Conservation (phyloP, 2,797 vertebrate genomes). For the Macrochelys suwanniensis region DNA sequence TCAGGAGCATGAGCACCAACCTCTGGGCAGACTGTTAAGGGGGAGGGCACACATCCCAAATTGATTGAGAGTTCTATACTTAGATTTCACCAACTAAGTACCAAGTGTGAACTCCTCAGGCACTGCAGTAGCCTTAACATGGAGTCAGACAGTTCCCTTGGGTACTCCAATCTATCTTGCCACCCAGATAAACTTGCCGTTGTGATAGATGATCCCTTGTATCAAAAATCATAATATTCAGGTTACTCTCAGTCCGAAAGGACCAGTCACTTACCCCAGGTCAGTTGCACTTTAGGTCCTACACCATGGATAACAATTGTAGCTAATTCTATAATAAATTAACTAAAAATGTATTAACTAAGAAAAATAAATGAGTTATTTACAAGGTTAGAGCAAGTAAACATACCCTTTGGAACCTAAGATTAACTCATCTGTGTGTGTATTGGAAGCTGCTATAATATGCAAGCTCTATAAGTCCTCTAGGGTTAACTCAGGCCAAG, state of each 20-base stretch:
- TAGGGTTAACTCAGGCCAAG: not conserved
- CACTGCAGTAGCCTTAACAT: not conserved
- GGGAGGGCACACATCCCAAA: not conserved
- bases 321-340: not conserved
- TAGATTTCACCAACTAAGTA: not conserved
- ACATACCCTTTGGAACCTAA: not conserved
- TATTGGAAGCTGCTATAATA: not conserved
- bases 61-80: not conserved
- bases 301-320: not conserved
- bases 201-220: not conserved
- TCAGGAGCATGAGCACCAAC: too few species aligned
- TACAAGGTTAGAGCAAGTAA: not conserved
- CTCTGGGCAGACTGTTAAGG: not conserved
- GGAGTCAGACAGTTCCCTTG: not conserved
- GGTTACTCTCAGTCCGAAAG: too few species aligned
- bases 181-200: not conserved
- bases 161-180: not conserved
- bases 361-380: not conserved
- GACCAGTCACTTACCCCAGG: not conserved
- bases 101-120: not conserved
- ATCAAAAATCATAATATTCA: not conserved
- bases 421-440: not conserved
- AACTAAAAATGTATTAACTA: not conserved
- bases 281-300: not conserved
- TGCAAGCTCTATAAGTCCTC: not conserved